Conservation (phyloP, 2,113 vertebrate genomes). For the Lophochroa leadbeateri region DNA sequence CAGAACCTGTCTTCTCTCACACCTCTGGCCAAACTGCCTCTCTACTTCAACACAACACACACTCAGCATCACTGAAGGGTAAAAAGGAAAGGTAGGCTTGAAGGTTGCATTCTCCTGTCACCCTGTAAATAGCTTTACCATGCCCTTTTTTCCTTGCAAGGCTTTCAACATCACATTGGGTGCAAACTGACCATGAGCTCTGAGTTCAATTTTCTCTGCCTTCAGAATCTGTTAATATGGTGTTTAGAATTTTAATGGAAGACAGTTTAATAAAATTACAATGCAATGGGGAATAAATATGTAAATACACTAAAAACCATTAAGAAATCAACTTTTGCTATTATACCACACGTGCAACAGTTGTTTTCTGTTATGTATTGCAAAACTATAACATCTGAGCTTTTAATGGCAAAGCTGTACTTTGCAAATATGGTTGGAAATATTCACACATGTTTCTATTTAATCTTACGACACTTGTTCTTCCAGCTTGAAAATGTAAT, state of each 20-base stretch:
- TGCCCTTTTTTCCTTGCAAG: background rate
- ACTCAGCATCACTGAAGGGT: background rate
- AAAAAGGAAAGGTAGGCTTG: background rate
- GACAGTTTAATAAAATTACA: background rate
- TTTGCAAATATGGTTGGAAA: constrained; percentile 66
- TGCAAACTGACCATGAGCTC: background rate
- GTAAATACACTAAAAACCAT: background rate
- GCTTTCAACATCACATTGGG: background rate
- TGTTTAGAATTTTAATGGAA: background rate
- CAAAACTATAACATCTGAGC: constrained; percentile 8
- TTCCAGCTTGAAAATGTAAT: constrained; percentile 74
- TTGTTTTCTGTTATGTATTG: background rate
- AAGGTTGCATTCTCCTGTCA: background rate
- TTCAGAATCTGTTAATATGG: background rate
- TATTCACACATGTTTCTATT: constrained; percentile 82
- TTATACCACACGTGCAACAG: background rate
- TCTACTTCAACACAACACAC: fast-evolving
- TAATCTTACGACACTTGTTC: constrained; percentile 65
- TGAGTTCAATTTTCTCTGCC: background rate
- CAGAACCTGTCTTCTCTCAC: background rate
- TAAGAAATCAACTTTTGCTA: background rate
- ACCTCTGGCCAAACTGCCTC: background rate
- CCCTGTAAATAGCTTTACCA: background rate
- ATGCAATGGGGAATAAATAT: background rate
- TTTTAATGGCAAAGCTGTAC: background rate